phyloP scores from a whole-genome alignment of 2,888 invertebrate species.

The Dolichomitus sp. region DNA sequence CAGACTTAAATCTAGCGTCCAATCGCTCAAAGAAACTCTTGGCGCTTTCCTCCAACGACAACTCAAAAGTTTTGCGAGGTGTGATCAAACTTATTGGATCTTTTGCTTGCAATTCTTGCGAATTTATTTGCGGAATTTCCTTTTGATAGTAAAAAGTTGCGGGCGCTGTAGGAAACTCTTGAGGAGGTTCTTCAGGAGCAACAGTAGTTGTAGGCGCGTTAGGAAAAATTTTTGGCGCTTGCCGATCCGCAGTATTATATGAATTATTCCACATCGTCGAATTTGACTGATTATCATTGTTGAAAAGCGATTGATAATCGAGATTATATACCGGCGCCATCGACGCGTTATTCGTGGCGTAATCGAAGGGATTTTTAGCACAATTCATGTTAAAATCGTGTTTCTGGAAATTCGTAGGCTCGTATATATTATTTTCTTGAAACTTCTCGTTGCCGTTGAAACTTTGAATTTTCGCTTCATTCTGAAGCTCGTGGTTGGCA shows the following conservation, averaged over 20 bases:
- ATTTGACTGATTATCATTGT: not conserved
- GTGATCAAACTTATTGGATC: not conserved
- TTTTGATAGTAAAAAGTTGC: not conserved
- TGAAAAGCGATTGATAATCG: not conserved
- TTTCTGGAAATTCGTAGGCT: not conserved
- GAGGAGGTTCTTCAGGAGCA: not conserved
- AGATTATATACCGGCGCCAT: not conserved
- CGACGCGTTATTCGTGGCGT: not conserved
- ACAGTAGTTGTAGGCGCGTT: not conserved
- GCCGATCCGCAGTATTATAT: too few relatives aligned
- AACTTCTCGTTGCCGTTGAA: not conserved
- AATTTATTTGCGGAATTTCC: not conserved
- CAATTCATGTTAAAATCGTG: not conserved
- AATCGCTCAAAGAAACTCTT: slow-evolving; percentile 32
- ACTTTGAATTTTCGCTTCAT: not conserved
- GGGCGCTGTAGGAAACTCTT: not conserved
- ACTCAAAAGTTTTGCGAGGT: slow-evolving; percentile 32
- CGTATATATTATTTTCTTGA: not conserved
- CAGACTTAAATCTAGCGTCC: not conserved
- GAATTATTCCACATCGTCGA: not conserved
- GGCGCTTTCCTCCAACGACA: slow-evolving; percentile 7
- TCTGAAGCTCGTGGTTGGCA: not conserved
- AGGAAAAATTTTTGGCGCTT: too few relatives aligned
- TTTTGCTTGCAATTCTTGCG: not conserved
- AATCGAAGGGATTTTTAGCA: not conserved